These are phyloP conservation scores for Sciurus carolinensis DNA, from an alignment of 2,797 vertebrate genomes.

Conservation along the genomic window DNA sequence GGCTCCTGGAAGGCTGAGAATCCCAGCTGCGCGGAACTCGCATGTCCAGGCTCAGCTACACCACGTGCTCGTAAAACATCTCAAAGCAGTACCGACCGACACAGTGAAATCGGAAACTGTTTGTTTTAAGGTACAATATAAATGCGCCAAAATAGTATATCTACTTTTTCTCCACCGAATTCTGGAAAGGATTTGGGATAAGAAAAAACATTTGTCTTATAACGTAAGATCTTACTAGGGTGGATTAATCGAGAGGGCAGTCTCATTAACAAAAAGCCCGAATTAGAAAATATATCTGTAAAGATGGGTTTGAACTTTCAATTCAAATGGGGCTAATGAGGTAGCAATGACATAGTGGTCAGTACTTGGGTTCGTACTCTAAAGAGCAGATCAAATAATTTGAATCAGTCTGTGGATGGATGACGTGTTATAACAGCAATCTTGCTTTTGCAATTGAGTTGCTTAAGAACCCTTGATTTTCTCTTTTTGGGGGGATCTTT, in stretches of 20 bases:
- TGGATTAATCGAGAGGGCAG: neutral
- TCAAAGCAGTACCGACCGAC: neutral
- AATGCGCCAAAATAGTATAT: neutral
- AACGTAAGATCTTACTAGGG: conserved; percentile 39
- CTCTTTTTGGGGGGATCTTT: neutral
- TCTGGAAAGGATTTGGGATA: neutral
- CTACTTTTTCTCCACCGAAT: neutral
- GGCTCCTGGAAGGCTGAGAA: neutral
- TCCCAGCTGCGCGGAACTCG: neutral
- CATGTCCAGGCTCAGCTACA: conserved; percentile 1
- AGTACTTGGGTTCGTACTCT: neutral
- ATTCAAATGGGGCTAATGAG: neutral
- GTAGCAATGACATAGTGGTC: neutral
- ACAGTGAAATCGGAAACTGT: conserved; percentile 29
- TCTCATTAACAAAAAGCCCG: neutral
- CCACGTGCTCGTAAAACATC: neutral
- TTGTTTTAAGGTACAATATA: conserved; percentile 47
- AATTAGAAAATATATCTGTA: conserved; percentile 16
- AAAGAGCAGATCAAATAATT: no score
- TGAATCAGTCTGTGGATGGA: neutral
- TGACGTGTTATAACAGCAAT: neutral
- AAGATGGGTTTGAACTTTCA: conserved; percentile 27
- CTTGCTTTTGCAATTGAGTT: neutral
- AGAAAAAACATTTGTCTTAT: conserved; percentile 37
- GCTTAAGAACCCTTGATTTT: neutral